Evolutionary conservation across 2,797 vertebrate species (phyloP).

Genomic region (Prunella strophiata): DNA sequence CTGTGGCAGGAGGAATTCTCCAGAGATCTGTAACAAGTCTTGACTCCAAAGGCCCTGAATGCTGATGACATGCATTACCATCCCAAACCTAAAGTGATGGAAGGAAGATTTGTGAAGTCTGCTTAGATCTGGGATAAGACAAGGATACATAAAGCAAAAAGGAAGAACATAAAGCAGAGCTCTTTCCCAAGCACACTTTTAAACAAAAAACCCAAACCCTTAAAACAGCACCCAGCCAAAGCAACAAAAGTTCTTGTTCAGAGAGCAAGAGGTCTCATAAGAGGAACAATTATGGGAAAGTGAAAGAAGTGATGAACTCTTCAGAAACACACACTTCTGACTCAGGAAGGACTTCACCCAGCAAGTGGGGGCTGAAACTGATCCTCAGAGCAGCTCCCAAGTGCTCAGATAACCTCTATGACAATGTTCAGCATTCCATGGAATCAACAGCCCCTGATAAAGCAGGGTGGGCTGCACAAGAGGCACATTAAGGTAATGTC

Average conservation of each 20-base stretch:
- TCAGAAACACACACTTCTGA: conserved; percentile 28
- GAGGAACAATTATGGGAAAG: background rate
- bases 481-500: background rate
- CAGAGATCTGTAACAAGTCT: conserved; percentile 3
- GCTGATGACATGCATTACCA: background rate
- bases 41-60: background rate
- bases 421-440: background rate
- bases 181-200: background rate
- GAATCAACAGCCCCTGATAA: background rate
- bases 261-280: background rate
- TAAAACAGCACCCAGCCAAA: background rate
- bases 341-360: background rate
- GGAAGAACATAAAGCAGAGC: background rate
- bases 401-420: background rate
- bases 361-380: background rate
- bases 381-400: background rate
- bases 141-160: background rate
- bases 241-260: background rate
- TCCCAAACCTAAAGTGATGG: background rate
- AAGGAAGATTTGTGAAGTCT: background rate
- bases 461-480: background rate
- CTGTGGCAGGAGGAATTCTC: background rate
- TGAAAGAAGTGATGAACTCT: conserved; percentile 4
- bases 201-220: background rate
- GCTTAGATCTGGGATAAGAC: background rate